These are phyloP conservation scores for Gnathochromis pfefferi DNA, from an alignment of 2,113 vertebrate species.

Conservation along the genomic window DNA sequence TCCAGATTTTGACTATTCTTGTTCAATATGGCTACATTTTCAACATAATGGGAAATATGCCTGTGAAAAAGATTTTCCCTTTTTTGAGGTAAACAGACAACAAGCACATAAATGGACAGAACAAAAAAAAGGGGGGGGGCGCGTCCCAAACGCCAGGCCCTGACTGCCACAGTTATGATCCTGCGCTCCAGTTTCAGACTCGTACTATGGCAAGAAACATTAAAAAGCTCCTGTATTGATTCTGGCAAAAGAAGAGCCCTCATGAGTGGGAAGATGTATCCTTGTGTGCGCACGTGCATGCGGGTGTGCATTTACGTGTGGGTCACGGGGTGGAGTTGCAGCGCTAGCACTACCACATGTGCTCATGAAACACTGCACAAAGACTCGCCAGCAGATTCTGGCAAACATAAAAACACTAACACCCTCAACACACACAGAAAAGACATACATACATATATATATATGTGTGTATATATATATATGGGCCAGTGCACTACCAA, in stretches of 20 bases:
- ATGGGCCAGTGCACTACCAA: not conserved
- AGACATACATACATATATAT: not conserved
- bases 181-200: conserved; percentile 45
- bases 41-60: not conserved
- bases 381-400: not conserved
- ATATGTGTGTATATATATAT: not conserved
- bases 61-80: not conserved
- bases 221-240: conserved; percentile 67
- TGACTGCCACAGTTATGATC: conserved; percentile 45
- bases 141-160: conserved; percentile 8
- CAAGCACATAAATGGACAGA: not conserved
- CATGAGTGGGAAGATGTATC: conserved; percentile 37
- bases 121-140: conserved; percentile 18
- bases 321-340: conserved; percentile 41
- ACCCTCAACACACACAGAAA: not conserved
- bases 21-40: not conserved
- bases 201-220: conserved; percentile 52
- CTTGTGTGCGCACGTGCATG: not conserved
- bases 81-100: not conserved
- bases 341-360: not conserved
- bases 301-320: conserved; percentile 1
- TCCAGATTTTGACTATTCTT: not conserved
- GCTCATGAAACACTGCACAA: conserved; percentile 15
- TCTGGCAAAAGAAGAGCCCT: conserved; percentile 60
- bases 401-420: not conserved